Evolutionary conservation across 2,888 invertebrate genomes (phyloP).

Genomic region (Silvanus unidentatus): DNA sequence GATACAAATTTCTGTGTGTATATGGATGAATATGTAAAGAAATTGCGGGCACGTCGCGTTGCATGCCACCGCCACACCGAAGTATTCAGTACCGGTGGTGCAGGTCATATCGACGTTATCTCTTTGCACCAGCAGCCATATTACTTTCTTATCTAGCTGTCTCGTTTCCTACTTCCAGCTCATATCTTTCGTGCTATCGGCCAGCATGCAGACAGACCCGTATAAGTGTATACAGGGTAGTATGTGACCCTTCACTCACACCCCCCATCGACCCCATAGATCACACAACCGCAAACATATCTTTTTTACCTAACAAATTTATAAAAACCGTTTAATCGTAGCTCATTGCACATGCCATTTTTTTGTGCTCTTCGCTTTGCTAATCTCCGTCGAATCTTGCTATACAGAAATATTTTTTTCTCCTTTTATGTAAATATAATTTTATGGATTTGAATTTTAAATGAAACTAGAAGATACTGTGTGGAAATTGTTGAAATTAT

Average conservation of each 20-base stretch:
- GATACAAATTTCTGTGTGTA: neutral
- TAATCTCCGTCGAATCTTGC: neutral
- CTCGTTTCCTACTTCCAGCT: slow-evolving; percentile 45
- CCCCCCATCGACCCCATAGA: too few species aligned
- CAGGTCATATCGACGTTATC: slow-evolving; percentile 43
- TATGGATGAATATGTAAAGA: neutral
- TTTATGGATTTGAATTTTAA: neutral
- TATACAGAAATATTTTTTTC: too few species aligned
- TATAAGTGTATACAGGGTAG: slow-evolving; percentile 19
- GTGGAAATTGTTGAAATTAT: slow-evolving; percentile 31
- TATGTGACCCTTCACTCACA: slow-evolving; percentile 17
- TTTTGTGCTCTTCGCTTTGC: neutral
- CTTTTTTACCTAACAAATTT: too few species aligned
- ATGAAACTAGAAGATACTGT: slow-evolving; percentile 19
- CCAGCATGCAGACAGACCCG: slow-evolving; percentile 37
- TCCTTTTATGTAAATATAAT: too few species aligned
- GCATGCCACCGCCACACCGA: neutral
- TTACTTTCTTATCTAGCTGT: slow-evolving; percentile 45
- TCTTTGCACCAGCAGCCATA: slow-evolving; percentile 44
- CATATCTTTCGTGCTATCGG: slow-evolving; percentile 45
- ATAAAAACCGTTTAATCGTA: too few species aligned
- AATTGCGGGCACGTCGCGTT: slow-evolving; percentile 10
- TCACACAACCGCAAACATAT: slow-evolving; percentile 6
- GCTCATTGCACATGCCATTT: too few species aligned
- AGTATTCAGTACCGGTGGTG: slow-evolving; percentile 19